phyloP scores from a whole-genome alignment of 2,888 invertebrate genomes.

The Caradrina kadenii region DNA sequence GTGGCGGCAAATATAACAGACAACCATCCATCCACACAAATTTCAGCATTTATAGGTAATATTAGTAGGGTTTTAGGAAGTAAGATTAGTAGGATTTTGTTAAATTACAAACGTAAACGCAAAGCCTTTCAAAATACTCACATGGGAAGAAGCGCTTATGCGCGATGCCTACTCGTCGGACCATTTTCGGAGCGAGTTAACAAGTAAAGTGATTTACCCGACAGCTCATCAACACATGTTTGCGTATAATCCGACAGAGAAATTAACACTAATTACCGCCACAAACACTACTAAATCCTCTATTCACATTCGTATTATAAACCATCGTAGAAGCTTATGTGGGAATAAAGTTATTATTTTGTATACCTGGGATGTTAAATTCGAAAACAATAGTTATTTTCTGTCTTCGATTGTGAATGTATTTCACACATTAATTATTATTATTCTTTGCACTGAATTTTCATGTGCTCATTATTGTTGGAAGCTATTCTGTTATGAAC shows the following conservation, averaged over 20 bases:
- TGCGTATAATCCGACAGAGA: slow-evolving; percentile 22
- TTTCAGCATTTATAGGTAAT: too few species aligned
- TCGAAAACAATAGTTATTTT: slow-evolving; percentile 72
- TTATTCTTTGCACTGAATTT: slow-evolving; percentile 44
- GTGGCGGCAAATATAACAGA: too few species aligned
- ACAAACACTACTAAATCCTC: slow-evolving; percentile 9
- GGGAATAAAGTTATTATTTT: slow-evolving; percentile 36
- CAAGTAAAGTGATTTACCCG: slow-evolving; percentile 18
- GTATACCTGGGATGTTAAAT: slow-evolving; percentile 70
- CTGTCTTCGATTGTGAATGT: slow-evolving; percentile 57
- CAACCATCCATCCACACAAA: too few species aligned
- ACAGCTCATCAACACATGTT: slow-evolving; percentile 32
- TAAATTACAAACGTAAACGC: neutral
- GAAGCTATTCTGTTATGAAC: slow-evolving; percentile 11
- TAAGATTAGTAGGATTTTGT: too few species aligned
- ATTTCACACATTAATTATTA: slow-evolving; percentile 70
- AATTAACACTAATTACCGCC: slow-evolving; percentile 32
- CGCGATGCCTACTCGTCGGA: neutral
- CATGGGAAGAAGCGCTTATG: neutral
- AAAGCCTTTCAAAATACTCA: neutral
- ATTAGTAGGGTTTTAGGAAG: too few species aligned
- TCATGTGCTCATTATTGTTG: slow-evolving; percentile 31
- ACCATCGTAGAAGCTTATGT: slow-evolving; percentile 7
- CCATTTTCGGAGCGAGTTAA: slow-evolving; percentile 27
- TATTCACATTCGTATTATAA: slow-evolving; percentile 24